Percentiles rank a stretch among this genome's conserved stretches.
phyloP scores from a whole-genome alignment of 2,113 vertebrate species.

The Dicrurus megarhynchus region DNA sequence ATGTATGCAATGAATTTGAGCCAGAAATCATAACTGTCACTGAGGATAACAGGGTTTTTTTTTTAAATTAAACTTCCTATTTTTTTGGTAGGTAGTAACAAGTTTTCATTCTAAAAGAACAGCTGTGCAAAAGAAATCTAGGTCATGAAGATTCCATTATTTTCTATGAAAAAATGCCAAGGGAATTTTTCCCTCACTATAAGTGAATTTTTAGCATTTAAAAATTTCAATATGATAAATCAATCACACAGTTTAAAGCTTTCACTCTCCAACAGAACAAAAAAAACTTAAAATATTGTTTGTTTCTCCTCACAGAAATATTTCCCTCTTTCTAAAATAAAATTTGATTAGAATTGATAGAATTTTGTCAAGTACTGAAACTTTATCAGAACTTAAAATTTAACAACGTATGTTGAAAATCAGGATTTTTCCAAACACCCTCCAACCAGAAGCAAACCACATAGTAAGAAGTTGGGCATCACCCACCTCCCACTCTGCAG shows the following conservation, averaged over 20 bases:
- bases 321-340: not conserved
- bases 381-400: not conserved
- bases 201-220: not conserved
- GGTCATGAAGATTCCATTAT: not conserved
- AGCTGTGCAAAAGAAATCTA: not conserved
- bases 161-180: not conserved
- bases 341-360: not conserved
- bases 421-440: not conserved
- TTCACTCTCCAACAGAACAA: not conserved
- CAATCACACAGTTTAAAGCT: not conserved
- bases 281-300: too few relatives aligned
- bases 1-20: not conserved
- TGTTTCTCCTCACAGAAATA: not conserved
- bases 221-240: not conserved
- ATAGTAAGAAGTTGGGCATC: not conserved
- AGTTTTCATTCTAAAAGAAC: not conserved
- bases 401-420: not conserved
- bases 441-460: not conserved
- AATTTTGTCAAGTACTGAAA: not conserved
- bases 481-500: not conserved
- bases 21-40: not conserved
- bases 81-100: not conserved
- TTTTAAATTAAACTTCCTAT: not conserved
- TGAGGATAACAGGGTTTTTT: not conserved
- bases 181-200: not conserved